Evolutionary conservation across 1,140 invertebrate species (phyloP).

Genomic region (Lasioglossum albipes): DNA sequence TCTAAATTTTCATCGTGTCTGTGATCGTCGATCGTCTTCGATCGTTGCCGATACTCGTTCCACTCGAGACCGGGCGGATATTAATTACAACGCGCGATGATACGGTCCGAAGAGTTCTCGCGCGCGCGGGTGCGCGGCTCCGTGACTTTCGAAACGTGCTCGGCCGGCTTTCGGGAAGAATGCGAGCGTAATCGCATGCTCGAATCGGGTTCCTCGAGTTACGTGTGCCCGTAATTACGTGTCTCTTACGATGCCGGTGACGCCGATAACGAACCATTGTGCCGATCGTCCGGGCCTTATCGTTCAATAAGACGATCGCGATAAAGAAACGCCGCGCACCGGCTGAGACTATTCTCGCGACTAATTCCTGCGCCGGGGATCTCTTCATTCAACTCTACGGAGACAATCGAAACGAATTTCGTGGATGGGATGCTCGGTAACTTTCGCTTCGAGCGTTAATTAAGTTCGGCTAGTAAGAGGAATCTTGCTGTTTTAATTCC

Average conservation of each 20-base stretch:
- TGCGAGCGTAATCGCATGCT: slow-evolving; percentile 10
- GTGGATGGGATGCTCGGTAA: neutral
- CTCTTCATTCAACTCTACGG: slow-evolving; percentile 1
- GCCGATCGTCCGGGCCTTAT: slow-evolving; percentile 17
- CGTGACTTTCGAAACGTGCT: slow-evolving; percentile 25
- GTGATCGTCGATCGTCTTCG: neutral
- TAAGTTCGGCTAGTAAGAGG: neutral
- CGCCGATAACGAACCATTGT: slow-evolving; percentile 24
- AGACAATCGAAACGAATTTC: neutral
- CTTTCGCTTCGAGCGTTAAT: neutral
- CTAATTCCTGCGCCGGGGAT: slow-evolving; percentile 4
- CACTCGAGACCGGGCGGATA: neutral
- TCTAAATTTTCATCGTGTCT: neutral
- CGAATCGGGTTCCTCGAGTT: slow-evolving; percentile 37
- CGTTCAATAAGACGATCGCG: slow-evolving; percentile 24
- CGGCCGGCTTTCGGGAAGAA: slow-evolving; percentile 1
- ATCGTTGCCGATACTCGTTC: neutral
- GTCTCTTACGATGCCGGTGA: neutral
- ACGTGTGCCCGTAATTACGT: slow-evolving; percentile 35
- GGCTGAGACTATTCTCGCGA: neutral
- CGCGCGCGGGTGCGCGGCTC: too few relatives aligned
- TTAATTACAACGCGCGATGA: neutral
- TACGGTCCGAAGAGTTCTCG: neutral
- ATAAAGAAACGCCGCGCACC: neutral
- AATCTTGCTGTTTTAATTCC: too few relatives aligned